Base-by-base conservation (phyloP, 2,113 vertebrate species). In the Aegithalos caudatus region DNA sequence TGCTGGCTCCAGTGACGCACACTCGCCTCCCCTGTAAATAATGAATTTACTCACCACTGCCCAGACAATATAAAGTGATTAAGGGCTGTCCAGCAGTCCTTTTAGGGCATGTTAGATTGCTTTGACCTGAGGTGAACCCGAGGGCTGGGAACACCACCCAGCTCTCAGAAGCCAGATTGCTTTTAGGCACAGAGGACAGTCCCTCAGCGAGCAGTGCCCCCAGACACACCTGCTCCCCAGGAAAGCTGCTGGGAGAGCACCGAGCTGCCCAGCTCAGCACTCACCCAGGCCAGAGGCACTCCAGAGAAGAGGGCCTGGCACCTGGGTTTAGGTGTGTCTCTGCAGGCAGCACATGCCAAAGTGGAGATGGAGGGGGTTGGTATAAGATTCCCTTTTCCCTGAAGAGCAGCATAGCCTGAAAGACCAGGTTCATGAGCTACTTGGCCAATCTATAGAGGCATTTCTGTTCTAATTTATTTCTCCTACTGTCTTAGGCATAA, bases 51-150 rank as follows among this genome's bases (percentile, higher is more conserved):
- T 81, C 88, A 80, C 48, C 67, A 48, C 50, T 56, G 67, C 71
- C 51, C 31, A 71, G 69, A 71, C 95, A 92, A 81, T 37, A 67
- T 35, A 18, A 67, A 91, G 88, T 86, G 93, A 95, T 96, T 91
- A 95, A 86, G 65, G 50, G 77, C 81, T 80, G 56, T 58, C 84
- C 85, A 37, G 56, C 57, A 87, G 83, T 56, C 76, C 74, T 84
- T 88, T 76, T 28, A 88, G 77, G 15, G 14, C 57, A 65, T 37
- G 78, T 93, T 90, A 76, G 83, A 95, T 86, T 97, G 94, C 91
- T 93, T 73, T 96, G 95, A 91, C 95, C 96, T n/a, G 76, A 92
- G 57, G 29, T 93, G 93, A 97, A 96, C 97, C 65, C 7, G 0
- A 57, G 58, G 37, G 69, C 83, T 96, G 71, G 61, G 93, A 96